Evolutionary conservation across 2,888 invertebrate species (phyloP).

Genomic region (Papilio protenor): DNA sequence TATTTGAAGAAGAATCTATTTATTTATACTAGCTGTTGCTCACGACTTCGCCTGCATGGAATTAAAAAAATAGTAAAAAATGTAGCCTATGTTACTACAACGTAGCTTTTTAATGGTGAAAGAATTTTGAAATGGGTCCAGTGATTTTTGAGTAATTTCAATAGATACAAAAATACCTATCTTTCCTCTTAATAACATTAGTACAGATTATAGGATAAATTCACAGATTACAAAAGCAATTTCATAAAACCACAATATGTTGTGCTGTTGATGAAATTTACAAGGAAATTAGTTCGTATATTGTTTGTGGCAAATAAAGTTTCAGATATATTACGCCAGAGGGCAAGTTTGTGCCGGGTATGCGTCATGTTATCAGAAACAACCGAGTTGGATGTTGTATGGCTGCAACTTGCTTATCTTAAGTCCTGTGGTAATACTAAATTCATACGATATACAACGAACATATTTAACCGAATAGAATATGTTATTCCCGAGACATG

Average conservation of each 20-base stretch:
- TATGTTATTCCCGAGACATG: neutral
- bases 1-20: no score
- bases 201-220: no score
- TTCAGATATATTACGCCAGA: conserved; percentile 28
- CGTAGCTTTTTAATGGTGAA: no score
- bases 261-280: conserved; percentile 32
- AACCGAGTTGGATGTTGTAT: conserved; percentile 28
- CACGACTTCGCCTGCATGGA: no score
- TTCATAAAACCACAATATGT: conserved; percentile 7
- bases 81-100: no score
- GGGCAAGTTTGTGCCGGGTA: conserved; percentile 31
- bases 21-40: no score
- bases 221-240: neutral
- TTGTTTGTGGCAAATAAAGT: conserved; percentile 38
- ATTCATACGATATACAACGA: neutral
- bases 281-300: conserved; percentile 27
- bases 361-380: conserved; percentile 38
- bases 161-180: no score
- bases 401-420: conserved; percentile 35
- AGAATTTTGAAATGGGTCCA: no score
- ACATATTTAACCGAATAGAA: neutral
- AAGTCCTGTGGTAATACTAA: conserved; percentile 23
- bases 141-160: no score
- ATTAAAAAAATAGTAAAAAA: no score
- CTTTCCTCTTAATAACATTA: no score